These are phyloP conservation scores for Sebastes aleutianus DNA, from an alignment of 2,797 vertebrate genomes.

Conservation along the genomic window DNA sequence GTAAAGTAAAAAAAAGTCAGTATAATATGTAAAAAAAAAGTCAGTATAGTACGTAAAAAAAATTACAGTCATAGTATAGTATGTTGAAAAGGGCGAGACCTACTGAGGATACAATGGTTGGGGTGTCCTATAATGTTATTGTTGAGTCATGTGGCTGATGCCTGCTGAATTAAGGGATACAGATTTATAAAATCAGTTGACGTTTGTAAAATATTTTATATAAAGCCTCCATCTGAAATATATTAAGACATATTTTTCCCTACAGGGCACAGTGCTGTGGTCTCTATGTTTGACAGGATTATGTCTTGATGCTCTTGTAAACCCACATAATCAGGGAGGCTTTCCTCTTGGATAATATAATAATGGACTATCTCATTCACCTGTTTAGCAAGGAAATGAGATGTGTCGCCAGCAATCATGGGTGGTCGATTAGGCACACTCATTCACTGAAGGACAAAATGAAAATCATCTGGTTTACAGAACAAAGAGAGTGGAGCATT, in stretches of 20 bases:
- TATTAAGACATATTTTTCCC: background rate
- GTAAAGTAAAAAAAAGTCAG: no score
- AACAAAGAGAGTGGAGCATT: background rate
- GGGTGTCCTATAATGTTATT: background rate
- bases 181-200: background rate
- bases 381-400: slow-evolving; percentile 48
- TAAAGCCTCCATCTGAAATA: background rate
- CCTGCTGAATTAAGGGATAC: background rate
- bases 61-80: no score
- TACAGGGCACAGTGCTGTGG: background rate
- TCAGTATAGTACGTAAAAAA: no score
- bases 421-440: slow-evolving; percentile 25
- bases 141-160: background rate
- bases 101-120: background rate
- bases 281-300: slow-evolving; percentile 26
- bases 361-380: slow-evolving; percentile 36
- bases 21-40: no score
- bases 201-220: no score
- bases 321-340: slow-evolving; percentile 25
- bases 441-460: no score
- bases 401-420: slow-evolving; percentile 19
- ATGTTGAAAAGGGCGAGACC: background rate
- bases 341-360: slow-evolving; percentile 50
- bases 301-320: slow-evolving; percentile 17
- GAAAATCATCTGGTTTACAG: background rate